phyloP scores from a whole-genome alignment of 2,797 vertebrate genomes.

The Hippocampus kuda region DNA sequence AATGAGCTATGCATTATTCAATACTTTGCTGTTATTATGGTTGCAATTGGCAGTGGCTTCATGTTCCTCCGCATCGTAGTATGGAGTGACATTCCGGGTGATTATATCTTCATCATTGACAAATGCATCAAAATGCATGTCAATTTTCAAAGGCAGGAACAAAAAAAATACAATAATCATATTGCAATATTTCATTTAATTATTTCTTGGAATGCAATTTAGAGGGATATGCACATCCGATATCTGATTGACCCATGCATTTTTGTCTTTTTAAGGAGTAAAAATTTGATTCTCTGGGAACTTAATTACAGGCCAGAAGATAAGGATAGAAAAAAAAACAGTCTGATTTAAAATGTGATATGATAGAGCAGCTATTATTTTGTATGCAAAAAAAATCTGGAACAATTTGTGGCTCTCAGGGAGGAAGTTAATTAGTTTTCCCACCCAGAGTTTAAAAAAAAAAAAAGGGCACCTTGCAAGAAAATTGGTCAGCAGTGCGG shows the following conservation, averaged over 20 bases:
- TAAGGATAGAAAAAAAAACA: slow-evolving; percentile 3
- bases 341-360: slow-evolving; percentile 20
- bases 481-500: slow-evolving; percentile 5
- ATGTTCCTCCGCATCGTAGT: no score
- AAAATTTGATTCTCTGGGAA: slow-evolving; percentile 24
- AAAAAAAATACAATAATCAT: neutral
- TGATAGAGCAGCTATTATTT: slow-evolving; percentile 24
- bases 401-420: slow-evolving; percentile 12
- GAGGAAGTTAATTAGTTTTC: slow-evolving; percentile 18
- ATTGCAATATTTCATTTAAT: neutral
- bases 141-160: neutral
- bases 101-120: neutral
- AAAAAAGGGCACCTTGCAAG: neutral
- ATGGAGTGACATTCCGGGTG: neutral
- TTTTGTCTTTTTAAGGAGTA: slow-evolving; percentile 1
- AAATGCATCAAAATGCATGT: neutral
- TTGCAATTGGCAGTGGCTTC: neutral
- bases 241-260: neutral
- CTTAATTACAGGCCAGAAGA: slow-evolving; percentile 12
- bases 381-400: slow-evolving; percentile 22
- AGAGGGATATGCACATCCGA: neutral
- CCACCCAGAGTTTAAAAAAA: slow-evolving; percentile 3
- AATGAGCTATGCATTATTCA: no score
- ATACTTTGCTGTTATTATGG: no score
- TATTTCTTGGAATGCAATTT: neutral